phyloP scores from a whole-genome alignment of 1,140 invertebrate genomes.

The Nasonia giraulti region DNA sequence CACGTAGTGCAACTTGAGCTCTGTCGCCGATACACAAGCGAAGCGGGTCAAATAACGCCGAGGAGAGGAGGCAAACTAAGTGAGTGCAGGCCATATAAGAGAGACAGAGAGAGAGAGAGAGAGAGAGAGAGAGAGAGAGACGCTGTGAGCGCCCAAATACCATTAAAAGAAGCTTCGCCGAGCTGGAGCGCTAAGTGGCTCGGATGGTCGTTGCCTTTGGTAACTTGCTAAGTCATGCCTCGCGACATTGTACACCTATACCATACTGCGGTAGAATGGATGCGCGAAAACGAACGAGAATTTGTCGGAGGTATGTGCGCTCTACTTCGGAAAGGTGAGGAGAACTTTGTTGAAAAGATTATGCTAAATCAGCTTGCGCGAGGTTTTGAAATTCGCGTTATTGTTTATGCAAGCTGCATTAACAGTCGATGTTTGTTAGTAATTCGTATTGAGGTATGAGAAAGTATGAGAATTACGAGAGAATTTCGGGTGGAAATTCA shows the following conservation, averaged over 20 bases:
- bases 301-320: neutral
- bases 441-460: too few species aligned
- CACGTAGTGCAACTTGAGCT: conserved; percentile 1
- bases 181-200: neutral
- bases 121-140: neutral
- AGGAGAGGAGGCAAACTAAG: neutral
- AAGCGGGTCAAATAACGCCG: neutral
- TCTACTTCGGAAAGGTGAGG: neutral
- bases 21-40: neutral
- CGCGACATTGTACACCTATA: neutral
- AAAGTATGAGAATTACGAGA: too few species aligned
- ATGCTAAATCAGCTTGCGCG: neutral
- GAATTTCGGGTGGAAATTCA: too few species aligned
- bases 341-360: conserved; percentile 1
- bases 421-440: neutral
- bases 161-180: neutral
- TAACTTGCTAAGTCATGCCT: conserved; percentile 18
- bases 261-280: neutral
- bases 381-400: neutral
- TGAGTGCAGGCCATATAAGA: neutral
- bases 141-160: neutral
- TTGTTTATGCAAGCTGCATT: neutral
- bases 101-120: neutral
- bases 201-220: neutral
- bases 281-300: neutral